phyloP scores from a whole-genome alignment of 2,113 vertebrate species.

The Coptodon bakossiorum region DNA sequence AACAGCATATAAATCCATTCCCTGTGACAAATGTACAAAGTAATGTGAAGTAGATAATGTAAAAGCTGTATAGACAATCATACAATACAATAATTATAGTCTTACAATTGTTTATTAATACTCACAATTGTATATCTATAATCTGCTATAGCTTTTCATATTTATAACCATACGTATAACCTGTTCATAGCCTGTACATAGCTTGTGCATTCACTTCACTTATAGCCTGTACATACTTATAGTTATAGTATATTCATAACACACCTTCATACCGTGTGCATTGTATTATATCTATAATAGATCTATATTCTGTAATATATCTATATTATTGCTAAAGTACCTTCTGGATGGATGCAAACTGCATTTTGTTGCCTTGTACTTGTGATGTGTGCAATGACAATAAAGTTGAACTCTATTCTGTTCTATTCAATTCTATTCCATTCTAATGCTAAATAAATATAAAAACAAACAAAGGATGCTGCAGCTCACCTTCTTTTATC shows the following conservation, averaged over 20 bases:
- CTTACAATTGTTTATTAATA: neutral
- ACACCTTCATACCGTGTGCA: neutral
- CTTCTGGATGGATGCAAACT: neutral
- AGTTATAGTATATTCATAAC: neutral
- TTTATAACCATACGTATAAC: neutral
- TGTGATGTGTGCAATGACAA: neutral
- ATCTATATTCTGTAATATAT: neutral
- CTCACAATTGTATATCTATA: neutral
- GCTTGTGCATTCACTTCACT: neutral
- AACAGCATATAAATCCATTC: neutral
- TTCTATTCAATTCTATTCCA: neutral
- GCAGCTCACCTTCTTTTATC: constrained; percentile 83
- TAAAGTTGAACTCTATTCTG: neutral
- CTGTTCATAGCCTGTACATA: neutral
- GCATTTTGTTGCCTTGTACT: neutral
- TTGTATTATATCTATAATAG: neutral
- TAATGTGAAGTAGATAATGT: neutral
- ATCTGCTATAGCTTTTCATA: neutral
- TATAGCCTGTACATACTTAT: neutral
- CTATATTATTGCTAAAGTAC: neutral
- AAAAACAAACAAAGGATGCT: neutral
- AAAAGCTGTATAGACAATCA: neutral
- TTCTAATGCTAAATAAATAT: neutral
- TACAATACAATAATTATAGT: neutral
- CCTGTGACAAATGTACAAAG: neutral